Evolutionary conservation across 2,888 invertebrate species (phyloP).

Genomic region (Alentia gelatinosa): DNA sequence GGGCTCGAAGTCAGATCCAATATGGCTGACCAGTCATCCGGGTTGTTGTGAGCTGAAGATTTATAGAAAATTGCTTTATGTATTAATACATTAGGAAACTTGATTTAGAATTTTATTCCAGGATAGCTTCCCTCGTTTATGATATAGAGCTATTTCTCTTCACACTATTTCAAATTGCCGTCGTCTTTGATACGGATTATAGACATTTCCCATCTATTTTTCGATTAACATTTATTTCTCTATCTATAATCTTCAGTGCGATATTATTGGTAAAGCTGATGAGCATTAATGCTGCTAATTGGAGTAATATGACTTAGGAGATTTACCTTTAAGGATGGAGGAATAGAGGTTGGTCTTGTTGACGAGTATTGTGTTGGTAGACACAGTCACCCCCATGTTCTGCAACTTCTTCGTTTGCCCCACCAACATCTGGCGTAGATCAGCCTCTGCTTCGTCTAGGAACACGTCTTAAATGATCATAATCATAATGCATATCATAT

Average conservation of each 20-base stretch:
- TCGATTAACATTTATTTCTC: too few species aligned
- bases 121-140: too few species aligned
- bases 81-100: not conserved
- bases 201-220: too few species aligned
- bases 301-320: too few species aligned
- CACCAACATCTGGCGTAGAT: not conserved
- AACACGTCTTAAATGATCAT: constrained; percentile 12
- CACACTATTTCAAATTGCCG: too few species aligned
- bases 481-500: too few species aligned
- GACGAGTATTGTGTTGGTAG: constrained; percentile 3
- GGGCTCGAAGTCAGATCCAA: constrained; percentile 37
- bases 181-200: too few species aligned
- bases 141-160: too few species aligned
- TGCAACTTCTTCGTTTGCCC: not conserved
- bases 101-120: not conserved
- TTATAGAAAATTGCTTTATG: not conserved
- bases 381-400: not conserved
- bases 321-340: constrained; percentile 17
- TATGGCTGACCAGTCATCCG: constrained; percentile 49
- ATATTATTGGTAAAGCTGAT: too few species aligned
- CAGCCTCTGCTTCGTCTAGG: constrained; percentile 8
- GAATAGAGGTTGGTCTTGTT: constrained; percentile 31
- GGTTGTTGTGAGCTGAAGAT: constrained; percentile 27
- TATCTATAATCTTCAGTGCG: too few species aligned
- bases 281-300: too few species aligned